Evolutionary conservation across 2,797 vertebrate species (phyloP).

Genomic region (Nannoperca australis): DNA sequence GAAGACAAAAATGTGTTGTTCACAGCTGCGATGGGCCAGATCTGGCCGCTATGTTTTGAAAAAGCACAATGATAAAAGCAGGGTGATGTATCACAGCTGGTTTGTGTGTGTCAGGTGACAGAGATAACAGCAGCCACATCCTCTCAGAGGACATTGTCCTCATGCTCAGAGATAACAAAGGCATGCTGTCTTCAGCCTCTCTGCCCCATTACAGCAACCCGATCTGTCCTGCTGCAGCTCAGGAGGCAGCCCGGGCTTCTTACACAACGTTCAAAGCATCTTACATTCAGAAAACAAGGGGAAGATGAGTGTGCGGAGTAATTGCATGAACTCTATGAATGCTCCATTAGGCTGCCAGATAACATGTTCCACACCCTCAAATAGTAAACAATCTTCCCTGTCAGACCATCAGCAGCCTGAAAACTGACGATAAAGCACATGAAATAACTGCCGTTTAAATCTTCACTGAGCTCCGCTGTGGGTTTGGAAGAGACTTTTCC

Average conservation of each 20-base stretch:
- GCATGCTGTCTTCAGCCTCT: conserved; percentile 49
- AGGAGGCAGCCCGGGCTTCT: conserved; percentile 1
- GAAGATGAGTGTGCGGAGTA: conserved; percentile 27
- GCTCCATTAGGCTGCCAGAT: conserved; percentile 56
- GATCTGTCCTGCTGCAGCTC: conserved; percentile 50
- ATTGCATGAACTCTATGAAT: conserved; percentile 39
- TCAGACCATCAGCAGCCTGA: conserved; percentile 54
- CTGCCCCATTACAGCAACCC: conserved; percentile 51
- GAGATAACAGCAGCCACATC: conserved; percentile 74
- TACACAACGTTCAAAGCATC: conserved; percentile 41
- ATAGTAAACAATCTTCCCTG: conserved; percentile 49
- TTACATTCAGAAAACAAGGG: conserved; percentile 28
- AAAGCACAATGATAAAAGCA: conserved; percentile 59
- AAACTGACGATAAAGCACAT: conserved; percentile 62
- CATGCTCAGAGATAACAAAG: conserved; percentile 66
- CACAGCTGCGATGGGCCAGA: conserved; percentile 51
- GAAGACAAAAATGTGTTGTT: conserved; percentile 61
- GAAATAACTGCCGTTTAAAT: conserved; percentile 59
- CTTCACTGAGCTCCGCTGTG: conserved; percentile 37
- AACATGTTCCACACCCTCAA: conserved; percentile 56
- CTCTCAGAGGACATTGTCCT: conserved; percentile 74
- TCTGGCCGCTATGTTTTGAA: conserved; percentile 49
- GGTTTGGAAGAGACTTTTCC: conserved; percentile 36
- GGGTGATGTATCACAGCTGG: conserved; percentile 69
- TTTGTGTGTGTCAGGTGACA: conserved; percentile 79